Evolutionary conservation across 1,140 invertebrate genomes (phyloP), one percentile per base, ranked within the genome.

Genomic region (Brachionus rotundiformis): DNA sequence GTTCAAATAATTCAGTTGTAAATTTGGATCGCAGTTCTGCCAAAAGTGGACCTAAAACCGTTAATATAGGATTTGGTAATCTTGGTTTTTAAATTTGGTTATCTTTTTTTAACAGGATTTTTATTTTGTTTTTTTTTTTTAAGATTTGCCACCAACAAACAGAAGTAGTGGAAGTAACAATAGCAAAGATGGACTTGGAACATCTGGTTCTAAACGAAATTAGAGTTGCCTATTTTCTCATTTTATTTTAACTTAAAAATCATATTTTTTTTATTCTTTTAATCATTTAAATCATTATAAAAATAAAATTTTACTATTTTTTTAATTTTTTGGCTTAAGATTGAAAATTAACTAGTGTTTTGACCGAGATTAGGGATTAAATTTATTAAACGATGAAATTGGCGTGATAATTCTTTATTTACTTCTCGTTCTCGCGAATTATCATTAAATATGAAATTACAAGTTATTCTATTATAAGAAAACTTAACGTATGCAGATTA

Each of bases 21-120:
- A 73, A 73, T 79, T 79, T 41, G 11, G 76, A 79, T 23, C 44
- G 76, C 10, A 39, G 31, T 31, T 54, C 59, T 13, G 68, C 41
- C 1, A 73, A 29, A 73, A 54, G 47, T 29, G 76, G 47, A 19
- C 47, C 59, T 3, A 54, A 54, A 63, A 54, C 59, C 13, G 76
- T 63, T 10, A 79, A 63, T 41, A 79, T 79, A 31, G 76, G 76
- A 10, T 79, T 79, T 25, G 76, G 76, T 79, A 59, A 79, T 0
- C 6, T 29, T 16, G 47, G 11, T 41, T 47, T 75, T 11, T 6
- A 19, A 39, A 39, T 41, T 33, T 23, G 10, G 7, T 36, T 13
- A 36, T 41, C n/a, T n/a, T 33, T 41, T 33, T 25, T 79, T 79
- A 25, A 39, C 11, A 7, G 10, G 2, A 29, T 11, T 23, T 16